These are phyloP conservation scores for Ormia ochracea DNA, from an alignment of 2,888 invertebrate genomes.

Conservation along the genomic window DNA sequence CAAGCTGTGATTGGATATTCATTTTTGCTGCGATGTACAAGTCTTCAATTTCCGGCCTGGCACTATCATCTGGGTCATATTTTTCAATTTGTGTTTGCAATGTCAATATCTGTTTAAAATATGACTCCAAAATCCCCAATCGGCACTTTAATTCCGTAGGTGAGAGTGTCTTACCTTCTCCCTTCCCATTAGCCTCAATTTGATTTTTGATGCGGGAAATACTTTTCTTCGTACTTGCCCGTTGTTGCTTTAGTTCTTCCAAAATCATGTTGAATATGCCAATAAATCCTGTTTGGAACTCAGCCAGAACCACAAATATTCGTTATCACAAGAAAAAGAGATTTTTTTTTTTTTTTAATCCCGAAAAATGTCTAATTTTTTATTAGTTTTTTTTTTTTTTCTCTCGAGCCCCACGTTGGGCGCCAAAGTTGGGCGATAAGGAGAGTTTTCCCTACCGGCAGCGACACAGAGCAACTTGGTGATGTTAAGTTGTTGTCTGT, in stretches of 20 bases:
- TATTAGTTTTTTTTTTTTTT: not conserved
- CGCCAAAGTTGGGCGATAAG: not conserved
- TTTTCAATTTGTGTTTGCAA: constrained; percentile 14
- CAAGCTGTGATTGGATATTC: constrained; percentile 12
- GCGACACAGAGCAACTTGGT: no score
- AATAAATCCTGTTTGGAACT: not conserved
- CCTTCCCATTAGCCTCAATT: constrained; percentile 11
- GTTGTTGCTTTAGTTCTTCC: not conserved
- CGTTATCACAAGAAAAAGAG: not conserved
- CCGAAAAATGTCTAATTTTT: not conserved
- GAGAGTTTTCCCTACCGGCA: no score
- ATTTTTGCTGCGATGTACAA: not conserved
- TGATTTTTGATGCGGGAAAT: constrained; percentile 20
- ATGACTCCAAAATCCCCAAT: not conserved
- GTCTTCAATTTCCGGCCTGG: constrained; percentile 8
- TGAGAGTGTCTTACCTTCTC: constrained; percentile 4
- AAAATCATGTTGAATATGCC: no score
- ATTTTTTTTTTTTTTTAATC: no score
- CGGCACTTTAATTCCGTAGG: not conserved
- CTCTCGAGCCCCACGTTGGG: not conserved
- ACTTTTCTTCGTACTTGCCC: constrained; percentile 20
- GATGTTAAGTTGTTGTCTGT: not conserved
- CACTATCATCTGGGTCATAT: constrained; percentile 7
- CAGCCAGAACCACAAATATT: not conserved
- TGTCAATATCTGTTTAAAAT: constrained; percentile 1